Conservation (phyloP, 2,113 vertebrate species). For the Trichomycterus rosablanca region DNA sequence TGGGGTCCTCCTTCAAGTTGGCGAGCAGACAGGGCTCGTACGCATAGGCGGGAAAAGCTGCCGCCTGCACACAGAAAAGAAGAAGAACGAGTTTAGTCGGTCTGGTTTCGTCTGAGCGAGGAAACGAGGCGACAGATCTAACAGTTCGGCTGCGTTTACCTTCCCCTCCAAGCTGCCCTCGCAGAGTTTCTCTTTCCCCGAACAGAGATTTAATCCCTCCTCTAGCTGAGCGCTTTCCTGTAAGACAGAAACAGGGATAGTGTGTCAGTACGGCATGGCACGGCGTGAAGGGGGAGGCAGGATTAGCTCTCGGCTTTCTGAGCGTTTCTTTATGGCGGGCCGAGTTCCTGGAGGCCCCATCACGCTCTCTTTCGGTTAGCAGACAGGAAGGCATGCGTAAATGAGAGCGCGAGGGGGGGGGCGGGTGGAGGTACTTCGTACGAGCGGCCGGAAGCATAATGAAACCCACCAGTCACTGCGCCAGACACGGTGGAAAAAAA, state of each 20-base stretch:
- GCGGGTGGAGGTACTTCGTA: slow-evolving; percentile 1
- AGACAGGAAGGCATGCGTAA: slow-evolving; percentile 18
- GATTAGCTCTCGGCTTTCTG: slow-evolving; percentile 14
- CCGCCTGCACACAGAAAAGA: slow-evolving; percentile 18
- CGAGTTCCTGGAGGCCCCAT: slow-evolving; percentile 9
- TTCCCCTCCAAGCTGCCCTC: slow-evolving; percentile 23
- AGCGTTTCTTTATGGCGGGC: slow-evolving; percentile 19
- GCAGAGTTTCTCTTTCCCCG: slow-evolving; percentile 32
- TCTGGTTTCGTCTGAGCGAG: neutral
- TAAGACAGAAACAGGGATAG: slow-evolving; percentile 12
- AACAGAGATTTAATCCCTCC: slow-evolving; percentile 32
- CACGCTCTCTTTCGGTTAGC: slow-evolving; percentile 1
- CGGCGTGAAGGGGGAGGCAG: slow-evolving; percentile 1
- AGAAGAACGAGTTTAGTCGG: slow-evolving; percentile 13
- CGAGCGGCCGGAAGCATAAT: slow-evolving; percentile 12
- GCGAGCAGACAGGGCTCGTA: slow-evolving; percentile 33
- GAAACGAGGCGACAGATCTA: neutral
- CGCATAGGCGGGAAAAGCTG: slow-evolving; percentile 11
- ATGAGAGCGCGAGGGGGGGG: neutral
- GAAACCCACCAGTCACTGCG: slow-evolving; percentile 7
- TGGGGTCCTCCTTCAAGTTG: slow-evolving; percentile 40
- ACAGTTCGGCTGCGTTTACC: slow-evolving; percentile 1
- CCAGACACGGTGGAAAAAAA: neutral
- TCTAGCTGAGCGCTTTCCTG: slow-evolving; percentile 17
- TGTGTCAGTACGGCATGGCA: slow-evolving; percentile 21